Conservation (phyloP, 2,888 invertebrate genomes). For the Heteromyza rotundicornis region DNA sequence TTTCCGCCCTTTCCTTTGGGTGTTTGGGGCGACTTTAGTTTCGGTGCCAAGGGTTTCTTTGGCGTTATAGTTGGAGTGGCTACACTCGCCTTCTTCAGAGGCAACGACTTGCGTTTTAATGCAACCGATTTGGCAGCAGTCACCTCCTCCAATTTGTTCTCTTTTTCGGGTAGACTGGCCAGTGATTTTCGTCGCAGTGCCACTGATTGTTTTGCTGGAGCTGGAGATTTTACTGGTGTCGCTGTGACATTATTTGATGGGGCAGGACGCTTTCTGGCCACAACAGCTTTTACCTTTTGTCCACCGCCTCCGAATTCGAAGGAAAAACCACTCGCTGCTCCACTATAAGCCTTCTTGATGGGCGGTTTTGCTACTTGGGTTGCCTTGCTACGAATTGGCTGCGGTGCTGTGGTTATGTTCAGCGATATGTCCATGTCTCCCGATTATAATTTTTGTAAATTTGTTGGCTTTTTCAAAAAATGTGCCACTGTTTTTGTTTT, state of each 20-base stretch:
- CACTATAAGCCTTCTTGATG: slow-evolving; percentile 15
- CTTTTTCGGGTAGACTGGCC: not conserved
- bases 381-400: slow-evolving; percentile 37
- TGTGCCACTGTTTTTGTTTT: too few species aligned
- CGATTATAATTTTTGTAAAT: too few species aligned
- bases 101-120: not conserved
- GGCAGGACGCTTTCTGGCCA: slow-evolving; percentile 46
- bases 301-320: slow-evolving; percentile 46
- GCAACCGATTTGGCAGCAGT: not conserved
- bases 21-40: not conserved
- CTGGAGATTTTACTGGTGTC: slow-evolving; percentile 1
- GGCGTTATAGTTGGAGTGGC: not conserved
- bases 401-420: slow-evolving; percentile 39
- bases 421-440: slow-evolving; percentile 47
- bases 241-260: slow-evolving; percentile 3
- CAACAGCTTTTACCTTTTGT: slow-evolving; percentile 56
- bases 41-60: slow-evolving; percentile 18
- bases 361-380: not conserved
- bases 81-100: not conserved
- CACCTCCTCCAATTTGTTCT: not conserved
- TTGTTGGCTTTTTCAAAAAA: too few species aligned
- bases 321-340: slow-evolving; percentile 38
- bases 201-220: not conserved
- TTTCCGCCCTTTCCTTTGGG: too few species aligned
- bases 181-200: not conserved